phyloP scores from a whole-genome alignment of 2,113 vertebrate genomes.

The Myotis davidii region DNA sequence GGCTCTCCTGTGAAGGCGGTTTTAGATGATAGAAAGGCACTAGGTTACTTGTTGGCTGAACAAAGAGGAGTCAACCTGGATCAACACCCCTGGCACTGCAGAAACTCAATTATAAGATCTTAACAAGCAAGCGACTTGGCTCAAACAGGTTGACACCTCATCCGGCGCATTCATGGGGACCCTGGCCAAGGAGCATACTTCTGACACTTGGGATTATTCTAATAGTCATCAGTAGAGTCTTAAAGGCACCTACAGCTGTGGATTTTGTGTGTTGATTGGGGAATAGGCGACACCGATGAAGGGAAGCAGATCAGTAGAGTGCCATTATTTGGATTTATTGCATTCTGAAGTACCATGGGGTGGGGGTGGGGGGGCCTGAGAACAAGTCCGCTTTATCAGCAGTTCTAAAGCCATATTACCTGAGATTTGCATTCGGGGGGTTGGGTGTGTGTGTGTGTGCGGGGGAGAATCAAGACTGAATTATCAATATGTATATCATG shows the following conservation, averaged over 20 bases:
- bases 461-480: conserved; percentile 79
- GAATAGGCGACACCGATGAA: conserved; percentile 52
- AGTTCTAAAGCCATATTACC: conserved; percentile 83
- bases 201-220: neutral
- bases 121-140: neutral
- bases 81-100: neutral
- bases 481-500: conserved; percentile 77
- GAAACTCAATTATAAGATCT: neutral
- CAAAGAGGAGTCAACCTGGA: neutral
- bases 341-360: conserved; percentile 69
- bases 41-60: neutral
- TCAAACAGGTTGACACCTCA: neutral
- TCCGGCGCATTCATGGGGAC: neutral
- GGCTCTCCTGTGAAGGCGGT: neutral
- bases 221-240: neutral
- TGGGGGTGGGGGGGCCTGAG: conserved; percentile 62
- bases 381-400: conserved; percentile 68
- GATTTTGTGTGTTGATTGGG: conserved; percentile 18
- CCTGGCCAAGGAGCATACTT: neutral
- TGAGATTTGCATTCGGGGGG: conserved; percentile 83
- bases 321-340: conserved; percentile 72
- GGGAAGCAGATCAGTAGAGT: conserved; percentile 16
- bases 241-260: neutral
- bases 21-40: neutral
- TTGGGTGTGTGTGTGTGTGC: no score